A percentile compares a stretch with the other conserved stretches of the same genome.
Evolutionary conservation across 2,113 vertebrate genomes (phyloP).

Genomic region (Malurus melanocephalus): DNA sequence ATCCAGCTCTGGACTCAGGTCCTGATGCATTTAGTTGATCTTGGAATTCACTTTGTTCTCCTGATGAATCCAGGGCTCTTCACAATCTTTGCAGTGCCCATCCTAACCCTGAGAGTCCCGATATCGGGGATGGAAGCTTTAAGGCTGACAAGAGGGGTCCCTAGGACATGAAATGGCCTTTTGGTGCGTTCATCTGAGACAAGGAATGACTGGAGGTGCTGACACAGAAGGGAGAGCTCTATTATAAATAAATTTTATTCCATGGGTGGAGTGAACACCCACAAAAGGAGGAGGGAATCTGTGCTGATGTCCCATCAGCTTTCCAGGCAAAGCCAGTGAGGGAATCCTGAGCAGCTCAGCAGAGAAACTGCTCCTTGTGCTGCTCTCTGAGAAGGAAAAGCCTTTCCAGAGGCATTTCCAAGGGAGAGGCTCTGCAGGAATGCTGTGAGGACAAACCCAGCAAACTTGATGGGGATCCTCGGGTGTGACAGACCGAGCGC

Average conservation of each 20-base stretch:
- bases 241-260: neutral
- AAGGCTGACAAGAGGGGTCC: neutral
- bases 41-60: neutral
- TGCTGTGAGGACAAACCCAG: neutral
- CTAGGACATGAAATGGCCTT: neutral
- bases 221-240: neutral
- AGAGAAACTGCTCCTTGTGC: neutral
- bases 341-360: neutral
- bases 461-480: neutral
- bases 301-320: neutral
- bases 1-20: neutral
- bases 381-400: neutral
- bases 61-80: neutral
- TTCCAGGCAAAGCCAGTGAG: neutral
- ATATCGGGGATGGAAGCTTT: neutral
- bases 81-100: neutral
- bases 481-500: neutral
- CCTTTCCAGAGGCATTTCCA: neutral
- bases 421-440: neutral
- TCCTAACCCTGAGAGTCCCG: neutral
- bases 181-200: neutral
- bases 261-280: neutral
- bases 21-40: neutral
- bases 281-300: neutral
- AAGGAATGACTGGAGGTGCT: neutral